Conservation (phyloP, 2,888 invertebrate species). For the Aricia artaxerxes region DNA sequence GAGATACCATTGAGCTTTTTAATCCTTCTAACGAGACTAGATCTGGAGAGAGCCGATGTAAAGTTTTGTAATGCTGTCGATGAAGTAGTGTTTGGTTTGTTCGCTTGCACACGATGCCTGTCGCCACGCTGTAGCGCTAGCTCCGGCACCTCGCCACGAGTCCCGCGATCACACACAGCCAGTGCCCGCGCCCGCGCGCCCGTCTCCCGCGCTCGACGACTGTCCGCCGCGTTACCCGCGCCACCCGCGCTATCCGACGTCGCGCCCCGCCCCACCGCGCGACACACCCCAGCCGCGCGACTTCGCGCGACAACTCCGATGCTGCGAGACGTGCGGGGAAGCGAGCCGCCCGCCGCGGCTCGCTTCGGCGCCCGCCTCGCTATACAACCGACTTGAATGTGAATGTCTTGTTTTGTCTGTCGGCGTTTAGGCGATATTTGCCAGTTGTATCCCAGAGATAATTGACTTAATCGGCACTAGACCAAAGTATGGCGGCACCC, state of each 20-base stretch:
- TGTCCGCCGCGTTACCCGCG: constrained; percentile 39
- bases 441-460: constrained; percentile 99
- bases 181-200: constrained; percentile 54
- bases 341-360: constrained; percentile 50
- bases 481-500: constrained; percentile 99
- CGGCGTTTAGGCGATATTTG: constrained; percentile 98
- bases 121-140: constrained; percentile 82
- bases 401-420: constrained; percentile 83
- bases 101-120: constrained; percentile 82
- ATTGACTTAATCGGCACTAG: constrained; percentile 99
- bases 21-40: constrained; percentile 81
- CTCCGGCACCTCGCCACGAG: constrained; percentile 79
- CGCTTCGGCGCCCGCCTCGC: constrained; percentile 51
- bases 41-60: constrained; percentile 79
- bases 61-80: constrained; percentile 80
- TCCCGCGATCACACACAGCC: constrained; percentile 78
- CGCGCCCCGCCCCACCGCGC: constrained; percentile 42
- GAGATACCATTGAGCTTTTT: constrained; percentile 79
- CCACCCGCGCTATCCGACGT: constrained; percentile 41
- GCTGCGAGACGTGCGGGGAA: constrained; percentile 41
- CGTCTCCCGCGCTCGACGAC: constrained; percentile 43
- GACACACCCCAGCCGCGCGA: constrained; percentile 39
- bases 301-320: constrained; percentile 40
- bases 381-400: constrained; percentile 71
- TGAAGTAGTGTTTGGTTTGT: constrained; percentile 81